Evolutionary conservation across 2,113 vertebrate species (phyloP), one percentile per base, ranked within the genome.

Genomic region (Sciurus niger): DNA sequence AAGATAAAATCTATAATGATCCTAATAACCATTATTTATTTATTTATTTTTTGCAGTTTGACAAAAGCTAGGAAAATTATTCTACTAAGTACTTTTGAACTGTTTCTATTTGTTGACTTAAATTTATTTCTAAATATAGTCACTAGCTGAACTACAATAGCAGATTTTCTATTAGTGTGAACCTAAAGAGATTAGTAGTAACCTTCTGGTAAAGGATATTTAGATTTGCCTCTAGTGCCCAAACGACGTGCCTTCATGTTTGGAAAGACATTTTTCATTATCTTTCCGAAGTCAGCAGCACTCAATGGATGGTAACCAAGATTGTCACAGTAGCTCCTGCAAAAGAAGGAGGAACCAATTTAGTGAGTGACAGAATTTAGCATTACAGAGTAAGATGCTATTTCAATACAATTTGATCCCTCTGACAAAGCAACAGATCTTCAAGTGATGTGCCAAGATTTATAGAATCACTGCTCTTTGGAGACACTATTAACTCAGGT

Each of bases 261-360:
- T 70, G 99, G 99, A 99, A 99, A 99, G 97, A 99, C 99, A 32
- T 99, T 99, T 98, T 99, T 99, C 99, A 99, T 99, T 98, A 99
- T 99, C 99, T 99, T 99, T 93, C 99, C 99, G 96, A 99, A 99
- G 98, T 99, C 99, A 91, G 99, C 99, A 95, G 99, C 99, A 98
- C 99, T 99, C 98, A 99, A 98, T 53, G 99, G 99, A 94, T 99
- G 99, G 98, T 99, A 99, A 97, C 99, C 99, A 93, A 99, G 99
- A 99, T 99, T 99, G 99, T 99, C 99, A 98, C 99, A 99, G 98
- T 99, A 99, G 99, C 99, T 99, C 99, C 99, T 99, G 98, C 43
- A 99, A 99, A 92, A 97, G 67, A 98, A 97, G 96, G 95, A 98
- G 94, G 96, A 93, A 94, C 32, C 76, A 80, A 89, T 85, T 97